These are phyloP conservation scores for Melanerpes formicivorus DNA, from an alignment of 2,113 vertebrate species.

Conservation along the genomic window DNA sequence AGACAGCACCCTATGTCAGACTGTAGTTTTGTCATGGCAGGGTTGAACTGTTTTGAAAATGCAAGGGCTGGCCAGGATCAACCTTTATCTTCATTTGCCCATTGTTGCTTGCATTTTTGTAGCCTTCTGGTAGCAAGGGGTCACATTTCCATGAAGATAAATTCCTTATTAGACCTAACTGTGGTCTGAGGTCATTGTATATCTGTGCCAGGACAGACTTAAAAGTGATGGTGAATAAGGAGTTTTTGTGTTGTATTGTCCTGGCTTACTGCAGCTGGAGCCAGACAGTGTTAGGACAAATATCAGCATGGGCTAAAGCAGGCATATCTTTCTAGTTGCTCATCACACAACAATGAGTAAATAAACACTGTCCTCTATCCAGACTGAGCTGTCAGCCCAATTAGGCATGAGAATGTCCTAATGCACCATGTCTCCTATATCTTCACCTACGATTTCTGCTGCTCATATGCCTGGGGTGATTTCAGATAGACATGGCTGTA, in stretches of 20 bases:
- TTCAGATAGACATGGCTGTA: constrained; percentile 70
- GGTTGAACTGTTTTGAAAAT: constrained; percentile 63
- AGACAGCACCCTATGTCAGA: not conserved
- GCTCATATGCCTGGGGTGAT: constrained; percentile 73
- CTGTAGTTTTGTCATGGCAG: constrained; percentile 42
- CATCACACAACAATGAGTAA: constrained; percentile 87
- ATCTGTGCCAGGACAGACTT: constrained; percentile 73
- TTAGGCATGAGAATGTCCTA: constrained; percentile 78
- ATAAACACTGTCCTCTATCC: constrained; percentile 81
- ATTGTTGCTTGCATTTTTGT: constrained; percentile 68
- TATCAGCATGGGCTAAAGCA: constrained; percentile 76
- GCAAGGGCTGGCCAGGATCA: constrained; percentile 58
- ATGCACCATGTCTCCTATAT: constrained; percentile 54
- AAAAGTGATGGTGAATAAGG: constrained; percentile 84
- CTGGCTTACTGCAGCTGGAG: constrained; percentile 78
- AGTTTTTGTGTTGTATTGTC: constrained; percentile 88
- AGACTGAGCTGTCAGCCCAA: constrained; percentile 88
- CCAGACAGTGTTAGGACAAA: constrained; percentile 84
- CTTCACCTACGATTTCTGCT: constrained; percentile 75
- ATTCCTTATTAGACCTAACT: constrained; percentile 69
- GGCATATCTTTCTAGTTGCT: constrained; percentile 87
- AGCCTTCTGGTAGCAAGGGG: constrained; percentile 68
- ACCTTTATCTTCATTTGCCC: constrained; percentile 76
- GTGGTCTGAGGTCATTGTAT: constrained; percentile 77
- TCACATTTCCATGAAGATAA: constrained; percentile 81